Base-by-base conservation (phyloP, 2,797 vertebrate species). In the Glossophaga mutica region DNA sequence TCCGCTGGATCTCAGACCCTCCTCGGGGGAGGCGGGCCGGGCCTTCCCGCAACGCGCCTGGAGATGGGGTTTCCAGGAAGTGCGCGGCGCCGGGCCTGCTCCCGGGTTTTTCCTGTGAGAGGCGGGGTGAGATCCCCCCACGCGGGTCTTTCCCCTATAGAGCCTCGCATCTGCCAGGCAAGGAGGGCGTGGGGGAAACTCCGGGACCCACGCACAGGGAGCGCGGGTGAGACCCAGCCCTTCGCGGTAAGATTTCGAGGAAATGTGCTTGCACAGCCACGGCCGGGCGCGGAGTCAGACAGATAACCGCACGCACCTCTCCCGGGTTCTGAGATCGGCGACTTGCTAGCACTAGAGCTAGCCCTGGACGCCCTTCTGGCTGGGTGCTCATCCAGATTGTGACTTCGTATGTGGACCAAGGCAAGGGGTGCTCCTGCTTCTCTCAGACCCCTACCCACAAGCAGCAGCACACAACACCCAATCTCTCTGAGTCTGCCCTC, bases 211-310 rank as follows among this genome's bases (percentile, higher is more conserved):
- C 83, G 79, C 94, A 42, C 67, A n/a, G 74, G 77, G 88, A 70
- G 77, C 39, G 32, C 73, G 29, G 89, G 77, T 87, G 89, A 91
- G 83, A 94, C 87, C 85, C 90, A 90, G 82, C 79, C 91, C 94
- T 96, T 94, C 50, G 79, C 97, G 97, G 96, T 96, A 96, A 93
- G 77, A 90, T 96, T 97, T 96, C 88, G 78, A 94, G 96, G 98
- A 95, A 97, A 96, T 2, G 93, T 94, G 92, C 77, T 76, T 48
- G 83, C 74, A 3, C 90, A 12, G 74, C 37, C 74, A 21, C 39
- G 8, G 71, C 74, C n/a, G 8, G 71, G 70, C n/a, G 8, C 10
- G 16, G 42, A 76, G 68, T 85, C 37, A 0, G 24, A 11, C 37
- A 0, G 24, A 11, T 59, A 73, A 55, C 74, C 37, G 55, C 46